These are phyloP conservation scores for Rotaria magnacalcarata DNA, from an alignment of 2,888 invertebrate species.

Conservation along the genomic window DNA sequence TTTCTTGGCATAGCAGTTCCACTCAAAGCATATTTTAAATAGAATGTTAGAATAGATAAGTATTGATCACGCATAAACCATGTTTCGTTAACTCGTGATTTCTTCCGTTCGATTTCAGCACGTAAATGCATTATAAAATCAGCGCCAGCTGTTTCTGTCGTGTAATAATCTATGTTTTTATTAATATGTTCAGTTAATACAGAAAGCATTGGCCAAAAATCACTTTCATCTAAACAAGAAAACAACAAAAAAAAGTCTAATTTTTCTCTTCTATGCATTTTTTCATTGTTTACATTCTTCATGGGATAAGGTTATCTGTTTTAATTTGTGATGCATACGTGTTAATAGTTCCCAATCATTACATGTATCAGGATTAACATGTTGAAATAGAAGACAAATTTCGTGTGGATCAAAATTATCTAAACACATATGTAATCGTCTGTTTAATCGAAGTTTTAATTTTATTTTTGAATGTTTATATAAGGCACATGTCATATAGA, in stretches of 20 bases:
- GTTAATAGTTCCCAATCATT: constrained; percentile 5
- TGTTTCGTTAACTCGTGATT: background rate
- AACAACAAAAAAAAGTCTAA: background rate
- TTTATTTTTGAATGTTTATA: background rate
- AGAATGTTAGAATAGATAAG: background rate
- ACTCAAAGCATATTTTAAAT: constrained; percentile 14
- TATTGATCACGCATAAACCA: constrained; percentile 24
- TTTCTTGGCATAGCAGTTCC: background rate
- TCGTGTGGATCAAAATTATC: background rate
- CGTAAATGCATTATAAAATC: constrained; percentile 22
- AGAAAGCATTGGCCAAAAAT: constrained; percentile 5
- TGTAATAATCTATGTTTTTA: constrained; percentile 25
- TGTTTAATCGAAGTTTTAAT: constrained; percentile 25
- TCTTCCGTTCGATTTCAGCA: background rate
- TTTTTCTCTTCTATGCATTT: background rate
- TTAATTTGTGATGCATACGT: background rate
- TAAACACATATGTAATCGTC: background rate
- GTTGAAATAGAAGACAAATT: constrained; percentile 14
- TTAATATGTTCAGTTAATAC: background rate
- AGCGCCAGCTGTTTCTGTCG: background rate
- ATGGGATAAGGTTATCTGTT: background rate
- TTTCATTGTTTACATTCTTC: background rate
- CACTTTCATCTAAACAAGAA: background rate
- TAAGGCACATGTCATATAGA: constrained; percentile 10
- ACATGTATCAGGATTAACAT: constrained; percentile 33